Evolutionary conservation across 2,113 vertebrate species (phyloP), one percentile per base, ranked within the genome.

Genomic region (Chloroceryle aenea): DNA sequence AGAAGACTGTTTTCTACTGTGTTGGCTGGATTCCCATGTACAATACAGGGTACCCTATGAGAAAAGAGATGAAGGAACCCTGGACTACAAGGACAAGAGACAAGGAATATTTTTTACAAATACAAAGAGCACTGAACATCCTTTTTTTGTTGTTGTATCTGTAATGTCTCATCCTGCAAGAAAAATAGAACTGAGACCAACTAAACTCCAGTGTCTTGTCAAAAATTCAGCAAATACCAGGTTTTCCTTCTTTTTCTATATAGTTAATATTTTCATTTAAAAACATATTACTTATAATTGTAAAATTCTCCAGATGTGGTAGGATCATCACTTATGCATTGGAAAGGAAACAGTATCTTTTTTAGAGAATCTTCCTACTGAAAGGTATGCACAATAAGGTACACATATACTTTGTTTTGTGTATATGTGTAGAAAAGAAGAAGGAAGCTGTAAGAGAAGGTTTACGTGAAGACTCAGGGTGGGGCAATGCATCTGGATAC

Each of bases 111-210:
- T 15, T 72, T 50, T 50, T 62, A 2, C 45, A 45, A 45, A 40
- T 40, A 40, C 38, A 40, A 88, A 5, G 14, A 74, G 5, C 5
- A 47, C 40, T 30, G 5, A 71, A n/a, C 6, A 27, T 34, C n/a
- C 34, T 29, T 21, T 13, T 75, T 20, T 21, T 27, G n/a, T 42
- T 21, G 2, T 40, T 40, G 38, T 40, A 10, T 40, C 38, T 10
- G 40, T 59, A 17, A 22, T 6, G 12, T 43, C 14, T 42, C 14
- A n/a, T 48, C 27, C 18, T 42, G 7, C 12, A 61, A 62, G 4
- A 66, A 2, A 48, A 85, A 34, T 7, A 10, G 4, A 74, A 58
- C 4, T 62, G 8, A 7, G 4, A 32, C 1, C 0, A 0, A 20
- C 43, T 83, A 38, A 34, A n/a, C 17, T 73, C 14, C 26, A n/a